These are phyloP conservation scores for Rhopalosiphum nymphaeae DNA, from an alignment of 2,888 invertebrate species.

Conservation along the genomic window DNA sequence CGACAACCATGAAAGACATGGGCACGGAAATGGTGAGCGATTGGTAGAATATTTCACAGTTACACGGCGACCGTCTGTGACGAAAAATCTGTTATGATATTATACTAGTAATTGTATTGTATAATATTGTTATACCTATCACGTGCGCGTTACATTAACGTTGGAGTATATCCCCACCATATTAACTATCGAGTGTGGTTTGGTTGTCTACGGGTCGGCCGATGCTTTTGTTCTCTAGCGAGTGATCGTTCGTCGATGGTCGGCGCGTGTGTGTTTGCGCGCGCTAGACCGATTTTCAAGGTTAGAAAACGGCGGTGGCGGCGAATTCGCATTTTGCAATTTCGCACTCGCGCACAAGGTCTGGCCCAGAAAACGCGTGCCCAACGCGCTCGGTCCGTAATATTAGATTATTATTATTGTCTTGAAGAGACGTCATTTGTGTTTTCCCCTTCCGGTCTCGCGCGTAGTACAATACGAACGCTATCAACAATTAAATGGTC, in stretches of 20 bases:
- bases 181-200: not conserved
- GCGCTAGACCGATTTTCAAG: constrained; percentile 55
- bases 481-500: not conserved
- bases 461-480: not conserved
- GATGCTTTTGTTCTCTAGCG: constrained; percentile 56
- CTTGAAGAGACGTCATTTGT: not conserved
- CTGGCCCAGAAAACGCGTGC: constrained; percentile 19
- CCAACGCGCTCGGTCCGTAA: not conserved
- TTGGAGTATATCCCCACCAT: not conserved
- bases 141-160: not conserved
- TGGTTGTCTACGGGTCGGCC: not conserved
- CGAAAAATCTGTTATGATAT: not conserved
- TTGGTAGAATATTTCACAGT: not conserved
- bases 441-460: not conserved
- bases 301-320: constrained; percentile 53
- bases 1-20: constrained; percentile 58
- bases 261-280: constrained; percentile 11
- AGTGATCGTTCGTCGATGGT: not conserved
- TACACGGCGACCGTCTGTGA: not conserved
- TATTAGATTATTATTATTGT: not conserved
- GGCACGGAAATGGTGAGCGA: constrained; percentile 63
- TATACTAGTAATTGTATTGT: not conserved
- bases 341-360: not conserved
- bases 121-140: not conserved
- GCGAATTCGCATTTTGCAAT: constrained; percentile 35